A percentile compares a stretch with the other conserved stretches of the same genome.
Conservation (phyloP, 2,888 invertebrate species). For the Pterobdella sp. region DNA sequence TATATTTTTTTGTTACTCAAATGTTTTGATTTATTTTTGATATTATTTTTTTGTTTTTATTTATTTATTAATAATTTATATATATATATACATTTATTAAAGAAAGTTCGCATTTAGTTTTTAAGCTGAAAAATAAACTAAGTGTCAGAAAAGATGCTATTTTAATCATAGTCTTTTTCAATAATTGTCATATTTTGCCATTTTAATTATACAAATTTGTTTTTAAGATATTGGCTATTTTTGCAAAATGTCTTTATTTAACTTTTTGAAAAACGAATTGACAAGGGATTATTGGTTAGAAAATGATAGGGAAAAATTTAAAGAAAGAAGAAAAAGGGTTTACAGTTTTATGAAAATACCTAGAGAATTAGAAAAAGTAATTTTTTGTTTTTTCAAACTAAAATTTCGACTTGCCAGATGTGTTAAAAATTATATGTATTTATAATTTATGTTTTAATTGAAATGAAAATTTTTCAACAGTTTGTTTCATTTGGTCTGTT, state of each 20-base stretch:
- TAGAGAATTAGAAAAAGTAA: slow-evolving; percentile 60
- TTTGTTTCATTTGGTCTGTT: slow-evolving; percentile 51
- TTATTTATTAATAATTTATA: too few relatives aligned
- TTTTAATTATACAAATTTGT: not conserved
- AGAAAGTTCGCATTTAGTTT: too few relatives aligned
- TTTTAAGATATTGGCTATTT: slow-evolving; percentile 10
- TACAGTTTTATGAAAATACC: slow-evolving; percentile 95
- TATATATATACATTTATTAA: too few relatives aligned
- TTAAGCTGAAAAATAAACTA: too few relatives aligned
- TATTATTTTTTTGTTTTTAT: too few relatives aligned
- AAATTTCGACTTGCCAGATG: not conserved
- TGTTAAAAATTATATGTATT: slow-evolving; percentile 25
- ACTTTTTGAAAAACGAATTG: slow-evolving; percentile 61
- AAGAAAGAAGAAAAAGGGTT: slow-evolving; percentile 82
- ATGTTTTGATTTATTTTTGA: too few relatives aligned
- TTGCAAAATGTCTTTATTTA: slow-evolving; percentile 31
- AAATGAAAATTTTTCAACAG: slow-evolving; percentile 73
- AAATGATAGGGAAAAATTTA: slow-evolving; percentile 87
- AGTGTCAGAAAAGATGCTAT: too few relatives aligned
- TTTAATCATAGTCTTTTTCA: too few relatives aligned
- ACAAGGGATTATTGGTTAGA: slow-evolving; percentile 86
- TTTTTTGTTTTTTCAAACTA: not conserved
- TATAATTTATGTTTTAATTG: slow-evolving; percentile 45
- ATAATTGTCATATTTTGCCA: too few relatives aligned
- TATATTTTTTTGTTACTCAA: too few relatives aligned